Evolutionary conservation across 1,140 invertebrate species (phyloP).

Genomic region (Drosophila varians): DNA sequence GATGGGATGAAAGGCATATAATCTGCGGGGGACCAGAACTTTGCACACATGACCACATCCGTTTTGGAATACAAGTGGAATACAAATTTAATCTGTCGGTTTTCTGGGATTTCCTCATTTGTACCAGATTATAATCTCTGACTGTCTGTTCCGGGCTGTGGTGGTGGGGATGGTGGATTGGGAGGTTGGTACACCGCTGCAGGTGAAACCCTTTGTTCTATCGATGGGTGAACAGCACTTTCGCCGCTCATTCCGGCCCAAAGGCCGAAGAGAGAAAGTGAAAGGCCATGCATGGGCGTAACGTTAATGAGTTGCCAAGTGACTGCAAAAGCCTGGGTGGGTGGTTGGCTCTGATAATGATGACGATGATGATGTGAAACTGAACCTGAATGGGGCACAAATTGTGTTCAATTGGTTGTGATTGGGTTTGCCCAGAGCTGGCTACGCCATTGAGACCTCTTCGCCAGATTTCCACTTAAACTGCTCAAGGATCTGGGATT

Average conservation of each 20-base stretch:
- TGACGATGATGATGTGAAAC: slow-evolving; percentile 32
- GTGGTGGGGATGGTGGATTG: not conserved
- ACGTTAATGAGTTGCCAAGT: slow-evolving; percentile 71
- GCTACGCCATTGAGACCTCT: slow-evolving; percentile 7
- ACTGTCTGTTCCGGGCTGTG: no score
- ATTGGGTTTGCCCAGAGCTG: slow-evolving; percentile 32
- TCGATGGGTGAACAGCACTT: slow-evolving; percentile 50
- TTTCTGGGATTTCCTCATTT: slow-evolving; percentile 77
- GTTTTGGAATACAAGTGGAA: slow-evolving; percentile 60
- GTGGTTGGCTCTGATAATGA: not conserved
- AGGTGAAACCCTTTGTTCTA: slow-evolving; percentile 45
- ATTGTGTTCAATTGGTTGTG: slow-evolving; percentile 49
- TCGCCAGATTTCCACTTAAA: slow-evolving; percentile 33
- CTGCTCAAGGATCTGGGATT: slow-evolving; percentile 1
- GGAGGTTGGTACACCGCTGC: no score
- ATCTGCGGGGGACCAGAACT: slow-evolving; percentile 45
- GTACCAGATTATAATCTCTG: slow-evolving; percentile 72
- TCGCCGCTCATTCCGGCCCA: slow-evolving; percentile 35
- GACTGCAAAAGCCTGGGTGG: slow-evolving; percentile 4
- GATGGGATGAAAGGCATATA: slow-evolving; percentile 1
- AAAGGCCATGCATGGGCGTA: slow-evolving; percentile 25
- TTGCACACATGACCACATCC: slow-evolving; percentile 71
- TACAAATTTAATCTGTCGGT: slow-evolving; percentile 79
- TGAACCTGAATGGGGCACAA: slow-evolving; percentile 47
- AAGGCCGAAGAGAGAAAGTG: slow-evolving; percentile 1